phyloP scores from a whole-genome alignment of 2,113 vertebrate species.

The Paratilapia polleni region DNA sequence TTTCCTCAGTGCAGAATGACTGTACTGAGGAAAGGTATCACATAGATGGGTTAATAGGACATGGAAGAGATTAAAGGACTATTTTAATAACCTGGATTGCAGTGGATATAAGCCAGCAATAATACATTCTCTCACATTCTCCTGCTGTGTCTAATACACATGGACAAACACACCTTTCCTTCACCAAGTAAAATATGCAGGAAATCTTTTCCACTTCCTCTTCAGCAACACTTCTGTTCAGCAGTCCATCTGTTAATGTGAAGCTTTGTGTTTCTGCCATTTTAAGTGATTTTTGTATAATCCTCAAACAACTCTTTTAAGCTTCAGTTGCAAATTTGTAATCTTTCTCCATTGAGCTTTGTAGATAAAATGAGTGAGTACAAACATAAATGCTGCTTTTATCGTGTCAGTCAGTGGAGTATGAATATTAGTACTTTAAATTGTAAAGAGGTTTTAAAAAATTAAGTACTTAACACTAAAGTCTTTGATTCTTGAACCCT shows the following conservation, averaged over 20 bases:
- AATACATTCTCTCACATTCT: neutral
- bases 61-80: neutral
- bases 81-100: neutral
- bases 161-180: neutral
- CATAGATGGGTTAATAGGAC: neutral
- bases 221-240: neutral
- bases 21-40: neutral
- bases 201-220: neutral
- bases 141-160: neutral
- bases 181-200: neutral
- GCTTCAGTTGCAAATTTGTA: neutral
- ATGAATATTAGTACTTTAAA: neutral
- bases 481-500: neutral
- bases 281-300: neutral
- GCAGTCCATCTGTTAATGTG: constrained; percentile 28
- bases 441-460: neutral
- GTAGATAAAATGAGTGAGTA: neutral
- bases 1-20: neutral
- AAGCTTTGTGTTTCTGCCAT: neutral
- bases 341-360: neutral
- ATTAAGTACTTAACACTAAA: neutral
- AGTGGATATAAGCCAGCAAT: neutral
- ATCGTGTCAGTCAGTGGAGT: neutral
- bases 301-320: neutral
- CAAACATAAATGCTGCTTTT: constrained; percentile 4